Evolutionary conservation across 2,113 vertebrate species (phyloP).

Genomic region (Antigone vipio): DNA sequence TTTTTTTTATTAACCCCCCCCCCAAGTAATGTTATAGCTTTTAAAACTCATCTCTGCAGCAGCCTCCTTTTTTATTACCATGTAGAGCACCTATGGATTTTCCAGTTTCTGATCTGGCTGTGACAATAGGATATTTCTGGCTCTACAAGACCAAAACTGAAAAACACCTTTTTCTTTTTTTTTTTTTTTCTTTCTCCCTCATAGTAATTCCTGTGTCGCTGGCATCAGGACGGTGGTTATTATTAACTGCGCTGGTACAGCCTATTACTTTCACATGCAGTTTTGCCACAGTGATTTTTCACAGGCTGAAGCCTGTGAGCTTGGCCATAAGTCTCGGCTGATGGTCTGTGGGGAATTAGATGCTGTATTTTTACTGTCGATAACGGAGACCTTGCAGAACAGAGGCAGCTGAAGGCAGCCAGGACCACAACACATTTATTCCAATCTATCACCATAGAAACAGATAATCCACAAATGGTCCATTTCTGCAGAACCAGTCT

Average conservation of each 20-base stretch:
- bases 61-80: neutral
- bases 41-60: neutral
- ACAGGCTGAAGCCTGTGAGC: neutral
- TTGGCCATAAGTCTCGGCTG: neutral
- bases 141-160: neutral
- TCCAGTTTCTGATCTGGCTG: neutral
- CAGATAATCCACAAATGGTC: neutral
- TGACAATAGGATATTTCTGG: neutral
- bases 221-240: neutral
- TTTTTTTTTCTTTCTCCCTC: neutral
- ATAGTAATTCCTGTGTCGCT: neutral
- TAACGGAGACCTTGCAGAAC: neutral
- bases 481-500: neutral
- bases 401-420: neutral
- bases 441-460: conserved; percentile 58
- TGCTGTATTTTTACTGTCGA: neutral
- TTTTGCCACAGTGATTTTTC: neutral
- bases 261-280: neutral
- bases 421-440: neutral
- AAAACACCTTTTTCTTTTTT: neutral
- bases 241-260: neutral
- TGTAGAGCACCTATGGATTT: neutral
- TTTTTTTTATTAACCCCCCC: no score
- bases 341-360: neutral
- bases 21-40: neutral